Conservation (phyloP, 1,140 invertebrate species). For the Apis mellifera region Amel_HAv3.1 CM009933.2:4408501-4409000, state of each 20-base stretch:
- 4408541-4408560: constrained; percentile 68
- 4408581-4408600: constrained; percentile 99
- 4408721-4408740: constrained; percentile 53
- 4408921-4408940: constrained; percentile 36
- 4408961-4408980: neutral
- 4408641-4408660: constrained; percentile 99
- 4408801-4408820: constrained; percentile 53
- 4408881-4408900: constrained; percentile 29
- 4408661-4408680: constrained; percentile 88
- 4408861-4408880: constrained; percentile 31
- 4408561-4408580: constrained; percentile 99
- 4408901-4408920: constrained; percentile 35
- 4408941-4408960: constrained; percentile 24
- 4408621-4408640: constrained; percentile 98
- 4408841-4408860: constrained; percentile 25
- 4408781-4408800: constrained; percentile 52
- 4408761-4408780: constrained; percentile 50
- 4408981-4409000: neutral
- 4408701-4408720: constrained; percentile 53
- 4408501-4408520: neutral
- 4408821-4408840: constrained; percentile 39
- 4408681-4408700: constrained; percentile 60
- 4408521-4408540: constrained; percentile 6
- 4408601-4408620: constrained; percentile 99
- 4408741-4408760: constrained; percentile 48